Evolutionary conservation across 2,797 vertebrate genomes (phyloP), one percentile per base, ranked within the genome.

Genomic region (Antrozous pallidus): DNA sequence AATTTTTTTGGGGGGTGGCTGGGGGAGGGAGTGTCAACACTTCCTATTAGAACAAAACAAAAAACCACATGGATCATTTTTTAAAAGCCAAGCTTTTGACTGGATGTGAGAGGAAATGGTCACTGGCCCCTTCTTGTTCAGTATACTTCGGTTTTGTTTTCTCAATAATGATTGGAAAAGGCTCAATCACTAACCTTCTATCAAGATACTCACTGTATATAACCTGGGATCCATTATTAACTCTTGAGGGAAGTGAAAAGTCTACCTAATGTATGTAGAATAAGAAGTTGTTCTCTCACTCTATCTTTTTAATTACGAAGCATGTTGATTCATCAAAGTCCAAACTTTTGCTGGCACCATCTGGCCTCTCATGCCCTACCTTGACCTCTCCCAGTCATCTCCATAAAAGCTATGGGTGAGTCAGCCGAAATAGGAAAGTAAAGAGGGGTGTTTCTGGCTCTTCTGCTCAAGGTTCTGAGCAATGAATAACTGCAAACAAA

Each of bases 401-500:
- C 83, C 89, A 86, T 54, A 58, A 87, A 88, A 85, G 74, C 54
- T 38, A 54, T 0, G 2, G 20, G 88, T 97, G 94, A 97, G 80
- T 96, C 94, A 96, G 91, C 83, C 78, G 77, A 84, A 92, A 79
- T 40, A 65, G 63, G 77, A 75, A 91, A 63, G 82, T 54, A 95
- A 71, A 96, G 91, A 96, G 95, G 91, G 88, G 90, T 94, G 84
- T 82, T 93, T 92, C 95, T 94, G 94, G 93, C 91, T 96, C 51
- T 65, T 16, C 9, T 18, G 85, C 88, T 88, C 94, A 81, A 31
- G 95, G 92, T 83, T 80, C 33, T 56, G 84, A 94, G 94, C 91
- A 87, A 81, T 42, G 77, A 90, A 78, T 14, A 8, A 82, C 54
- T 56, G 80, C 84, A 88, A 95, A 96, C 95, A 96, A 95, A 94